Evolutionary conservation across 2,113 vertebrate species (phyloP).

Genomic region (Clinocottus analis): DNA sequence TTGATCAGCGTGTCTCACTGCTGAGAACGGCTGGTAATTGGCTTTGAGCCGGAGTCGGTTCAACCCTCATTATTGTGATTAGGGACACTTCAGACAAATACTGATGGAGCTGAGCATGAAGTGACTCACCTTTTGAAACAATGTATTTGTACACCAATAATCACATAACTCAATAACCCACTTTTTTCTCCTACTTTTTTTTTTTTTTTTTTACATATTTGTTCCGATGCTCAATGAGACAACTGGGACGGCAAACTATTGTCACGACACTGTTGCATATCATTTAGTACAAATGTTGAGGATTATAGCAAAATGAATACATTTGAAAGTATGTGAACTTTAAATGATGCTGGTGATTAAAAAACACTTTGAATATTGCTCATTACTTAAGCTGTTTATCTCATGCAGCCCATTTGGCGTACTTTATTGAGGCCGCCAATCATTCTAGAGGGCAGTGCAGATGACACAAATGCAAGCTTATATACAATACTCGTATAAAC

Average conservation of each 20-base stretch:
- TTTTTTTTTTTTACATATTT: neutral
- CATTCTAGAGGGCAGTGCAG: constrained; percentile 72
- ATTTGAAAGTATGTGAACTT: constrained; percentile 2
- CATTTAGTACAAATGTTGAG: neutral
- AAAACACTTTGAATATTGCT: constrained; percentile 32
- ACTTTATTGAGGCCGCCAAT: constrained; percentile 53
- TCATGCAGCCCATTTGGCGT: constrained; percentile 12
- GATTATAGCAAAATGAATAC: neutral
- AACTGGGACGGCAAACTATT: neutral
- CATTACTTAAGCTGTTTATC: constrained; percentile 56
- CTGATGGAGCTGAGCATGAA: neutral
- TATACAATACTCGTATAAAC: constrained; percentile 63
- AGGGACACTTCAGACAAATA: constrained; percentile 6
- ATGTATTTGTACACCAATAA: neutral
- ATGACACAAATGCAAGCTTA: constrained; percentile 70
- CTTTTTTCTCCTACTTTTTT: neutral
- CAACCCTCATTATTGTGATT: constrained; percentile 13
- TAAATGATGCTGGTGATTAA: neutral
- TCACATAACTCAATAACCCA: neutral
- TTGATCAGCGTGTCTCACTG: neutral
- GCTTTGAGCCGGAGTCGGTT: neutral
- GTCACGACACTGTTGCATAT: neutral
- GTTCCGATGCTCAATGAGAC: neutral
- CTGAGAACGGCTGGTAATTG: constrained; percentile 8
- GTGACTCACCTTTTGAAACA: neutral